A percentile compares a stretch with the other conserved stretches of the same genome.
These are phyloP conservation scores for Drosophila merina DNA, from an alignment of 2,888 invertebrate genomes.

Conservation along the genomic window DNA sequence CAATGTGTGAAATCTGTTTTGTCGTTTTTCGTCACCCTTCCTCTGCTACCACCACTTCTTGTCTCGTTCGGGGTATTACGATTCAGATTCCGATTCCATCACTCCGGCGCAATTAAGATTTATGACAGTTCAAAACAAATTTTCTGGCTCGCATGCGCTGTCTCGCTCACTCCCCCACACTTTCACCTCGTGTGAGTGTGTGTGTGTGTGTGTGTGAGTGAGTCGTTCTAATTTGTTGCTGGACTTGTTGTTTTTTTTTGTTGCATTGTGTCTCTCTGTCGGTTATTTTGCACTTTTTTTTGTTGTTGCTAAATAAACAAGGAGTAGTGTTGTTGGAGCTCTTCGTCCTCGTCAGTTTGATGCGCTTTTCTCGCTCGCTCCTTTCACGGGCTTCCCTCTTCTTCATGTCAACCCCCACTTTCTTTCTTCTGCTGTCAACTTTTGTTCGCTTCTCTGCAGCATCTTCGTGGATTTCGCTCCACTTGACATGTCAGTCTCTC, in stretches of 20 bases:
- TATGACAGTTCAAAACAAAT: constrained; percentile 83
- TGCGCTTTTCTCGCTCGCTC: constrained; percentile 30
- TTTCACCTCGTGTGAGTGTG: not conserved
- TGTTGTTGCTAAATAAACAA: constrained; percentile 61
- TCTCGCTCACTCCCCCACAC: constrained; percentile 59
- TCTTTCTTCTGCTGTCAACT: constrained; percentile 33
- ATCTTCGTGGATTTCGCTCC: constrained; percentile 39
- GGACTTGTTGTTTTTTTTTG: constrained; percentile 50
- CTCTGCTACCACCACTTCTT: constrained; percentile 48
- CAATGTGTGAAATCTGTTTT: constrained; percentile 39
- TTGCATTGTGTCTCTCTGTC: constrained; percentile 47
- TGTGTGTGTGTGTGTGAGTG: constrained; percentile 26
- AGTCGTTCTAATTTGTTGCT: constrained; percentile 63
- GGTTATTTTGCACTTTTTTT: constrained; percentile 41
- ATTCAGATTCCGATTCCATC: constrained; percentile 71
- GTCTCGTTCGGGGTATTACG: constrained; percentile 25
- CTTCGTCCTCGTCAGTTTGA: constrained; percentile 58
- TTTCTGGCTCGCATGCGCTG: constrained; percentile 73
- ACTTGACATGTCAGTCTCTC: constrained; percentile 42
- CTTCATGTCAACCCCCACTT: constrained; percentile 4
- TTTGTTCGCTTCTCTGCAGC: constrained; percentile 34
- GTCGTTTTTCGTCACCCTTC: constrained; percentile 60
- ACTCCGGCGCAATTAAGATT: constrained; percentile 81
- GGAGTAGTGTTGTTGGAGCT: constrained; percentile 47
- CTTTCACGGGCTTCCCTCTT: constrained; percentile 2